These are phyloP conservation scores for Acyrthosiphon pisum DNA, from an alignment of 1,140 invertebrate genomes.

Conservation along the genomic window DNA sequence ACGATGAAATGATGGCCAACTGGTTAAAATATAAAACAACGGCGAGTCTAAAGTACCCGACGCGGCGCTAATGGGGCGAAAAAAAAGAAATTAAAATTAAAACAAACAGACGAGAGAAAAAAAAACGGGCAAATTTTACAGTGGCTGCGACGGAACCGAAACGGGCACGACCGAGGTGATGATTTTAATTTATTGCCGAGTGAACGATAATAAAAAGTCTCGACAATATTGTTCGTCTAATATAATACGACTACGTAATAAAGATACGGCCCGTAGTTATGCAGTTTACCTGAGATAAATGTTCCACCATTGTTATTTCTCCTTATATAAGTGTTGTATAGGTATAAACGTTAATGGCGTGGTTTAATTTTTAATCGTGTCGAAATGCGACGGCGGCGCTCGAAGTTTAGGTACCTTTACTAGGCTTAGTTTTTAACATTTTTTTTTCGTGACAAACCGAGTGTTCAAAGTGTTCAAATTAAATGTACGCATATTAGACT, in stretches of 20 bases:
- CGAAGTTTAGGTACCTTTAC: neutral
- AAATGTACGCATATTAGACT: neutral
- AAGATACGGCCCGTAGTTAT: neutral
- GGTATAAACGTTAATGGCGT: neutral
- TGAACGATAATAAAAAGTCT: neutral
- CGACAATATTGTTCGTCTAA: neutral
- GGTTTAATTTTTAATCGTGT: neutral
- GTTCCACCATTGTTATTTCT: neutral
- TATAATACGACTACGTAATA: neutral
- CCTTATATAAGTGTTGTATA: neutral
- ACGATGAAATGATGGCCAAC: neutral
- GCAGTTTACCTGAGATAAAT: neutral
- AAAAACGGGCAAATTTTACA: neutral
- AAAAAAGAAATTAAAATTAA: neutral
- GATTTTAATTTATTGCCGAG: neutral
- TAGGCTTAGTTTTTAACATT: neutral
- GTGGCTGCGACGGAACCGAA: neutral
- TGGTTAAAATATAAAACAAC: neutral
- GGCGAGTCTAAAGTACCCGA: neutral
- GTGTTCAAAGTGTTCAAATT: neutral
- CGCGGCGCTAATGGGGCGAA: neutral
- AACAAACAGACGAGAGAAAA: neutral
- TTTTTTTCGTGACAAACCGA: neutral
- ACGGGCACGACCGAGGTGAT: neutral
- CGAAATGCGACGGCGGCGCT: neutral